phyloP scores from a whole-genome alignment of 2,888 invertebrate genomes.

The Lampropteryx suffumata region DNA sequence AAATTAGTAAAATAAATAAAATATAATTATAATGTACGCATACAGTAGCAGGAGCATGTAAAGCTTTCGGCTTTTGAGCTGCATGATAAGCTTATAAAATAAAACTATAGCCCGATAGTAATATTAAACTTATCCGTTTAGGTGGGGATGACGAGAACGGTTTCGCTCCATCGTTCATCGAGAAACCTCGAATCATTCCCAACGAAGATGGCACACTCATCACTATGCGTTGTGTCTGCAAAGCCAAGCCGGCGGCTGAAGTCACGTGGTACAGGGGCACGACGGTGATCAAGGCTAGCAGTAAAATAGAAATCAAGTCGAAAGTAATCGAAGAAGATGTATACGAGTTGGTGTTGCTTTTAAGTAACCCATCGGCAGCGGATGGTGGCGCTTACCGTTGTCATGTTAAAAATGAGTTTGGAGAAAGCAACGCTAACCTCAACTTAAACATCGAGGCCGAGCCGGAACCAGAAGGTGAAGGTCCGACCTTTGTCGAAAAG shows the following conservation, averaged over 20 bases:
- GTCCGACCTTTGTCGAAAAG: constrained; percentile 96
- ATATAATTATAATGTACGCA: constrained; percentile 66
- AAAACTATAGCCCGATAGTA: constrained; percentile 27
- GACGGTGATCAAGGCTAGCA: constrained; percentile 91
- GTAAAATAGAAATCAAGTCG: constrained; percentile 92
- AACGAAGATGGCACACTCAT: constrained; percentile 98
- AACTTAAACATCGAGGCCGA: constrained; percentile 98
- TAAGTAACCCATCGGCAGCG: constrained; percentile 78
- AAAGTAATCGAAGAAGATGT: constrained; percentile 91
- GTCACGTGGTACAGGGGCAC: constrained; percentile 98
- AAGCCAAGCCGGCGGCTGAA: constrained; percentile 96
- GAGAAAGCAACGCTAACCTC: constrained; percentile 98
- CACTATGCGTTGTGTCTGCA: constrained; percentile 97
- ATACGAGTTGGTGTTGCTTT: constrained; percentile 90
- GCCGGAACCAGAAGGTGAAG: constrained; percentile 95
- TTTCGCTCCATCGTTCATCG: constrained; percentile 97
- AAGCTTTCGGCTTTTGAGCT: constrained; percentile 70
- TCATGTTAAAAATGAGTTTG: constrained; percentile 96
- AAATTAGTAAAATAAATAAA: constrained; percentile 36
- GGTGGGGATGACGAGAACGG: constrained; percentile 96
- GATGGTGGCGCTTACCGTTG: constrained; percentile 88
- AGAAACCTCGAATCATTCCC: constrained; percentile 99
- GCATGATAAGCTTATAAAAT: constrained; percentile 55
- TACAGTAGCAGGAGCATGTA: constrained; percentile 77
- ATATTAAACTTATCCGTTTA: constrained; percentile 61